Base-by-base conservation (phyloP, 2,888 invertebrate species). In the Octodonta nipae region DNA sequence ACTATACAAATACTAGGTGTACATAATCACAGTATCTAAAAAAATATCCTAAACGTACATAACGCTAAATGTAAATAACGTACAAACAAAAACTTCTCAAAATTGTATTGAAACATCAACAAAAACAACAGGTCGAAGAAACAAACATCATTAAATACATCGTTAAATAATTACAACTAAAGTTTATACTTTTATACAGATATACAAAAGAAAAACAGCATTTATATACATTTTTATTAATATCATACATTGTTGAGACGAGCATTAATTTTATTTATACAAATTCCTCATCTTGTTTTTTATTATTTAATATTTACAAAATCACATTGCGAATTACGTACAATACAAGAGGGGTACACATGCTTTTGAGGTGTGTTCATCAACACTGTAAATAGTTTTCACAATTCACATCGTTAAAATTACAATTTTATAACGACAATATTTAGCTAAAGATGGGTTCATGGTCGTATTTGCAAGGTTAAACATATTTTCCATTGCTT, bases 11-110 rank as follows among this genome's bases (percentile, higher is more conserved):
- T 43, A 53, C 51, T 56, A 56, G 46, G 50, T 52, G 52, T 52
- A 56, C 53, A 55, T 56, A 58, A 60, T 59, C 60, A 59, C 60
- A 60, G 56, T 51, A 47, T 46, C 49, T 48, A 55, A 52, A 50
- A 50, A 51, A 53, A 52, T 54, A 48, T 46, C 45, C 51, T 44
- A 47, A 11, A n/a, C n/a, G n/a, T n/a, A n/a, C n/a, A n/a, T n/a
- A 35, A 34, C 36, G 33, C 40, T 38, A 33, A 37, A 35, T 41
- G 15, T 32, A 49, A 49, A 49, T 47, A 43, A 50, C 45, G 44
- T 51, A 50, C 44, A 49, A 36, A 36, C 29, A 36, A 33, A 36
- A 28, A 32, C 35, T 36, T 25, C 31, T 36, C 36, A 30, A 36
- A 34, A 27, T 26, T 26, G 32, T 31, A 30, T 28, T n/a, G n/a